phyloP scores from a whole-genome alignment of 37 sponge, comb jelly and placozoan genomes.

The Bolinopsis microptera region DNA sequence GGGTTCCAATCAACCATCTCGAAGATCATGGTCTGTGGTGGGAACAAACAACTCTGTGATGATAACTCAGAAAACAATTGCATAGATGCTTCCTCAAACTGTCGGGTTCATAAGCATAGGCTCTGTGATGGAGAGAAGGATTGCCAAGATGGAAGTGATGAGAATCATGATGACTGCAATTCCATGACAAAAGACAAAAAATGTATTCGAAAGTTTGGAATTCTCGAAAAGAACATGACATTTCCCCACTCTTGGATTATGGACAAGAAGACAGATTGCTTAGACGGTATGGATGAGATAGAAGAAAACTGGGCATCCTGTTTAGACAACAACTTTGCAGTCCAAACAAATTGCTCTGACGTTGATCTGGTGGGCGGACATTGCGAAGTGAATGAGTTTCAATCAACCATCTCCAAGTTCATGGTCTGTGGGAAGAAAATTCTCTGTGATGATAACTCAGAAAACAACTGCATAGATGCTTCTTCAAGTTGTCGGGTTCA shows the following conservation, averaged over 20 bases:
- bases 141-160: background rate
- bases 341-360: constrained; percentile 1
- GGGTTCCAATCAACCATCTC: background rate
- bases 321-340: too few relatives aligned
- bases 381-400: background rate
- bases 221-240: too few relatives aligned
- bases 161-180: background rate
- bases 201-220: too few relatives aligned
- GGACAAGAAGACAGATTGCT: too few relatives aligned
- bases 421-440: background rate
- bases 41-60: background rate
- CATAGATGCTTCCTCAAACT: background rate
- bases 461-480: background rate
- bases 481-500: background rate
- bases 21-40: background rate
- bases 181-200: too few relatives aligned
- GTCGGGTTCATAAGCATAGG: background rate
- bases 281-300: too few relatives aligned
- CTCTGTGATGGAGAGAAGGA: background rate
- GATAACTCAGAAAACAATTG: background rate
- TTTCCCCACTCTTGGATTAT: too few relatives aligned
- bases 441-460: background rate
- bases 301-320: too few relatives aligned
- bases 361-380: background rate
- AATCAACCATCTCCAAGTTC: background rate